These are phyloP conservation scores for Anhinga anhinga DNA, from an alignment of 2,113 vertebrate genomes.

Conservation along the genomic window DNA sequence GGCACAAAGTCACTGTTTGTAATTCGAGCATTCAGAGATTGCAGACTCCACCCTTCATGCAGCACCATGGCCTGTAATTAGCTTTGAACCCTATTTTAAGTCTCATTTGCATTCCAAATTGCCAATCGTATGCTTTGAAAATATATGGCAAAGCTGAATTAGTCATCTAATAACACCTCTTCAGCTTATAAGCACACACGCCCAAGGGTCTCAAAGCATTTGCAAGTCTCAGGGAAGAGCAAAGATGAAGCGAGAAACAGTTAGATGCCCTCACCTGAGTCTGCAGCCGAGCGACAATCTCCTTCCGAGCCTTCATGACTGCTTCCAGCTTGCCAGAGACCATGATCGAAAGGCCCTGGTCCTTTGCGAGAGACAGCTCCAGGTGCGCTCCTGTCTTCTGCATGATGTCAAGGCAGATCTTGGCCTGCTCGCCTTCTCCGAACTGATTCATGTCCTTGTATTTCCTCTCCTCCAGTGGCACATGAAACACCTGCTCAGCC, in stretches of 20 bases:
- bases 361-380: conserved; percentile 97
- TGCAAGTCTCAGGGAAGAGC: background rate
- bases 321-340: conserved; percentile 97
- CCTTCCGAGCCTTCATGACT: conserved; percentile 99
- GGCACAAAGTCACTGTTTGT: background rate
- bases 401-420: conserved; percentile 99
- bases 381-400: conserved; percentile 96
- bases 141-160: conserved; percentile 7
- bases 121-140: conserved; percentile 21
- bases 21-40: background rate
- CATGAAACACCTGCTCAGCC: conserved; percentile 90
- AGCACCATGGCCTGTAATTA: conserved; percentile 46
- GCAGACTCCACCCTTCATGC: conserved; percentile 7
- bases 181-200: background rate
- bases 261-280: conserved; percentile 84
- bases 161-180: conserved; percentile 50
- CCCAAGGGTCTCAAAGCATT: conserved; percentile 29
- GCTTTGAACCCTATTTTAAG: conserved; percentile 51
- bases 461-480: conserved; percentile 96
- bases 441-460: conserved; percentile 99
- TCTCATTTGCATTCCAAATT: conserved; percentile 40
- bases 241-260: background rate
- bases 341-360: conserved; percentile 99
- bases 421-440: conserved; percentile 97
- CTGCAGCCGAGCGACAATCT: conserved; percentile 97